These are phyloP conservation scores for Struthio camelus DNA, from an alignment of 2,113 vertebrate genomes.

Conservation along the genomic window DNA sequence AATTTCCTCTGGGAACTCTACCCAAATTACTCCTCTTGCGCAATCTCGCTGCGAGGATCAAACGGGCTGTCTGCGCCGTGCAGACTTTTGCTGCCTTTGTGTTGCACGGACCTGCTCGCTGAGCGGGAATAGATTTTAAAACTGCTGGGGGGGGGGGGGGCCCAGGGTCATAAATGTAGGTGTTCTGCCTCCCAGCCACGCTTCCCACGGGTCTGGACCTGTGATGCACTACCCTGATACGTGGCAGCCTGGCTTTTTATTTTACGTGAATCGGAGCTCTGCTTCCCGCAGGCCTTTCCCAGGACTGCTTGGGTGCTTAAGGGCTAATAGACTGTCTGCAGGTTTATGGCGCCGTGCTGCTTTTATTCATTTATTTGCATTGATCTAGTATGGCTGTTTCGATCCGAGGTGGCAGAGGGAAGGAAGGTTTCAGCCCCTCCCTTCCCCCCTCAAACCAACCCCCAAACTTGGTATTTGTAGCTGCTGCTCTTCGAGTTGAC, in stretches of 20 bases:
- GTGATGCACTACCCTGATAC: constrained; percentile 33
- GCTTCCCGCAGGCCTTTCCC: not conserved
- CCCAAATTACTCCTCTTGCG: not conserved
- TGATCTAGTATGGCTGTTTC: not conserved
- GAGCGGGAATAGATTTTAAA: not conserved
- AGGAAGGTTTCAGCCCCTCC: not conserved
- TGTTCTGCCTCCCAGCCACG: not conserved
- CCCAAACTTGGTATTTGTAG: not conserved
- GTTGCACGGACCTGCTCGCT: not conserved
- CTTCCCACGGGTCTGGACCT: not conserved
- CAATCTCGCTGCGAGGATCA: not conserved
- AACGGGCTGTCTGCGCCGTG: not conserved
- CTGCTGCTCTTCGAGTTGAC: not conserved
- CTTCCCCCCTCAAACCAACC: fast-evolving
- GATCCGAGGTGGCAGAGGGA: too few species aligned
- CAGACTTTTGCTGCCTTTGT: not conserved
- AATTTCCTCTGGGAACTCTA: constrained; percentile 41
- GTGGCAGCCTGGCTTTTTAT: constrained; percentile 30
- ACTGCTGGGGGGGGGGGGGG: not conserved
- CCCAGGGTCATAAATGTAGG: not conserved
- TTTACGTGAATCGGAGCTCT: not conserved
- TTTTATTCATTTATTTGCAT: fast-evolving
- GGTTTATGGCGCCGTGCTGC: not conserved
- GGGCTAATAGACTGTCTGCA: not conserved
- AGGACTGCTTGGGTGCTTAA: not conserved